These are phyloP conservation scores for Nothocercus julius DNA, from an alignment of 2,113 vertebrate genomes.

Conservation along the genomic window DNA sequence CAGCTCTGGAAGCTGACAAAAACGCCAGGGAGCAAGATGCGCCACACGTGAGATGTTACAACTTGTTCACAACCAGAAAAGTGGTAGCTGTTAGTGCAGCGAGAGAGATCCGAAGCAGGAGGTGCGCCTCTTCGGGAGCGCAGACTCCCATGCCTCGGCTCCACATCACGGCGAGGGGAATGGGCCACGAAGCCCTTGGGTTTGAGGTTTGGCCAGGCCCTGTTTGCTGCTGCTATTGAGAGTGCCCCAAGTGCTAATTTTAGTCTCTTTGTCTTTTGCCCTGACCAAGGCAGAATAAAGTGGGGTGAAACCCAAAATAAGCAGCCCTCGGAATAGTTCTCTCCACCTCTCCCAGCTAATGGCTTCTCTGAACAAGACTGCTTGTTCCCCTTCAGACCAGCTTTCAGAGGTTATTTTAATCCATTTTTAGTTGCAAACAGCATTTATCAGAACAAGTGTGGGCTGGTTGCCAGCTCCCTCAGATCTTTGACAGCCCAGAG, in stretches of 20 bases:
- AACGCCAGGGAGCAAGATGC: neutral
- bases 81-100: neutral
- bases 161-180: neutral
- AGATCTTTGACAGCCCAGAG: slow-evolving; percentile 30
- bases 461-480: slow-evolving; percentile 44
- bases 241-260: neutral
- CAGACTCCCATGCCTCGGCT: neutral
- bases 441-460: slow-evolving; percentile 47
- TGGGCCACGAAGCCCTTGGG: neutral
- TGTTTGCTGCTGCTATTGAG: neutral
- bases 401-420: slow-evolving; percentile 58
- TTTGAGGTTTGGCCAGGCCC: neutral
- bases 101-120: neutral
- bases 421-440: slow-evolving; percentile 44
- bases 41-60: too few species aligned
- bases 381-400: slow-evolving; percentile 44
- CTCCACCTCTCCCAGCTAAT: slow-evolving; percentile 23
- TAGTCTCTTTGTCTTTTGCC: neutral
- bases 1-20: neutral
- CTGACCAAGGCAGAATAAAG: slow-evolving; percentile 3
- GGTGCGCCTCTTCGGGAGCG: neutral
- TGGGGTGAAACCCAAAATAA: slow-evolving; percentile 35
- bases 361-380: slow-evolving; percentile 19
- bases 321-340: slow-evolving; percentile 11
- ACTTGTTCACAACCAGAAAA: neutral